Percentiles rank a stretch among this genome's conserved stretches.
Evolutionary conservation across 2,797 vertebrate genomes (phyloP).

Genomic region (Sebastes ruberrimus): DNA sequence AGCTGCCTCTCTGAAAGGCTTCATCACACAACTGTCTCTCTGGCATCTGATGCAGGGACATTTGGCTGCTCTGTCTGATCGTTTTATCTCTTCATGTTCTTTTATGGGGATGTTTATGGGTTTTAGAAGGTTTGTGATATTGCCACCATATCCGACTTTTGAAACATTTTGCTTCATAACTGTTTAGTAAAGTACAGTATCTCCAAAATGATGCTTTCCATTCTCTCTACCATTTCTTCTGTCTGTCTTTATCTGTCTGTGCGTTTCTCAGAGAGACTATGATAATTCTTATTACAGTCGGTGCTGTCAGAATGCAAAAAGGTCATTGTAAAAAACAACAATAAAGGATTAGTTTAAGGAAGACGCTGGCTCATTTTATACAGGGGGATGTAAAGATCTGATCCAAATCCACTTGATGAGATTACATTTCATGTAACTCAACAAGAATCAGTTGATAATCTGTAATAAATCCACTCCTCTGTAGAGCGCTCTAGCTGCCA

Average conservation of each 20-base stretch:
- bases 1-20: conserved; percentile 3
- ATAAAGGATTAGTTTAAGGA: conserved; percentile 11
- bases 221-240: background rate
- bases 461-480: conserved; percentile 28
- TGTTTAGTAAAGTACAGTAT: background rate
- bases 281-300: conserved; percentile 20
- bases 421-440: conserved; percentile 35
- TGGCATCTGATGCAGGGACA: conserved; percentile 21
- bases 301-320: conserved; percentile 26
- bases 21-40: conserved; percentile 21
- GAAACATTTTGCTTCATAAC: conserved; percentile 9
- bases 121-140: conserved; percentile 15
- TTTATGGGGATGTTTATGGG: conserved; percentile 10
- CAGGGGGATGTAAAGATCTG: conserved; percentile 9
- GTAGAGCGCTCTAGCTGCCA: background rate
- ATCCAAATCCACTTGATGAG: conserved; percentile 36
- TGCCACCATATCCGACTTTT: background rate
- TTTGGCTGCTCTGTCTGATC: conserved; percentile 11
- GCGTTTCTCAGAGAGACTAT: background rate
- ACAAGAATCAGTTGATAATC: conserved; percentile 25
- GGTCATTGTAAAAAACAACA: conserved; percentile 14
- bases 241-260: background rate
- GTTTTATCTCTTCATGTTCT: background rate
- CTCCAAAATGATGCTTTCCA: background rate
- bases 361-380: background rate